Conservation (phyloP, 2,113 vertebrate species). For the Amazona vittata region DNA sequence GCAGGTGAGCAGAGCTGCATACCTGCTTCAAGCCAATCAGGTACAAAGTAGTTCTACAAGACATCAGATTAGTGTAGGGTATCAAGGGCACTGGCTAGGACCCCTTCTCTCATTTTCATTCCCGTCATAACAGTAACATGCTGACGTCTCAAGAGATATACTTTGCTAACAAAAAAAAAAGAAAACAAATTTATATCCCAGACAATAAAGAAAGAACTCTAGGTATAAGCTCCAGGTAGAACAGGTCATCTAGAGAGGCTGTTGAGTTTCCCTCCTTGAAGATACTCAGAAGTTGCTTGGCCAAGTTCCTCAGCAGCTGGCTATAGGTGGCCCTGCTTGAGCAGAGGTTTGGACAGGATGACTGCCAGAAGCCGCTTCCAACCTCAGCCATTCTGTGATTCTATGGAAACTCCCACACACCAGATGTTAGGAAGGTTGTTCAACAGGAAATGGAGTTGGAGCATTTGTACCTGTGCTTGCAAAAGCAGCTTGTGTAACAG, state of each 20-base stretch:
- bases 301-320: background rate
- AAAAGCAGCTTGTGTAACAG: background rate
- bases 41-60: background rate
- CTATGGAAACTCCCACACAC: background rate
- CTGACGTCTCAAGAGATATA: background rate
- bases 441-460: background rate
- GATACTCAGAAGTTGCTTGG: background rate
- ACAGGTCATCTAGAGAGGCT: background rate
- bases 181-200: background rate
- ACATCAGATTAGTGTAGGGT: background rate
- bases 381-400: background rate
- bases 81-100: background rate
- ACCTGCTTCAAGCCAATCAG: rapidly evolving
- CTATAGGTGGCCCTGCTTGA: background rate
- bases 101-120: background rate
- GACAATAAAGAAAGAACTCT: background rate
- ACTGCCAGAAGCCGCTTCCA: background rate
- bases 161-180: background rate
- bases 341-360: background rate
- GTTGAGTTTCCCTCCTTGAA: background rate
- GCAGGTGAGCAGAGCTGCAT: background rate
- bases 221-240: background rate
- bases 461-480: background rate
- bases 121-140: background rate
- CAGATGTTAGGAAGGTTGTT: background rate